These are phyloP conservation scores for Periophthalmus magnuspinnatus DNA, from an alignment of 2,797 vertebrate genomes.

Conservation along the genomic window DNA sequence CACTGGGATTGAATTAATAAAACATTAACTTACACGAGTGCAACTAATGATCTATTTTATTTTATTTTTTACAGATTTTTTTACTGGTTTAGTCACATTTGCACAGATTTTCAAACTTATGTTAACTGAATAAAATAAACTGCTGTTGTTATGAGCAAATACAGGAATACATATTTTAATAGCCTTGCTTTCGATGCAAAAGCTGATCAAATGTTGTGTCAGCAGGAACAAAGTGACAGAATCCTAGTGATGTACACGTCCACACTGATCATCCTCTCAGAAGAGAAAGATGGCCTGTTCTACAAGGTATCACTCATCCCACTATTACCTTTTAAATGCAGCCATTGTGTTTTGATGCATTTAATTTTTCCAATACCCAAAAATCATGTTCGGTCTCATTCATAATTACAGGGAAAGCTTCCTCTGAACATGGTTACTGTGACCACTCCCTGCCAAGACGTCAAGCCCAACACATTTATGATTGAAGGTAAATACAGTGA, in stretches of 20 bases:
- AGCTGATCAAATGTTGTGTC: constrained; percentile 2
- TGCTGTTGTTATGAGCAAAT: not conserved
- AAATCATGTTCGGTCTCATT: constrained; percentile 24
- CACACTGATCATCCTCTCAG: constrained; percentile 90
- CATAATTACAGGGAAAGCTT: constrained; percentile 88
- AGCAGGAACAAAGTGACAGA: constrained; percentile 88
- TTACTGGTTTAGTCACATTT: not conserved
- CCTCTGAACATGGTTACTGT: constrained; percentile 89
- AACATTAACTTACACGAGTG: not conserved
- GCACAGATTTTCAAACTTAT: not conserved
- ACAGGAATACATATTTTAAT: not conserved
- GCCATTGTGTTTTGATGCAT: constrained; percentile 16
- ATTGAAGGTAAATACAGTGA: constrained; percentile 85
- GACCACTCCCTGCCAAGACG: constrained; percentile 87
- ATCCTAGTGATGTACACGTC: constrained; percentile 89
- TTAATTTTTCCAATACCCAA: not conserved
- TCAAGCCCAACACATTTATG: constrained; percentile 88
- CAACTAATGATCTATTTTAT: not conserved
- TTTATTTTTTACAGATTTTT: too few species aligned
- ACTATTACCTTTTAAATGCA: not conserved
- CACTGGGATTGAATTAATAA: constrained; percentile 17
- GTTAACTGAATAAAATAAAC: not conserved
- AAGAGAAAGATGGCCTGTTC: constrained; percentile 82
- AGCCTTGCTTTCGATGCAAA: not conserved
- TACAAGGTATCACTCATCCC: constrained; percentile 84